Base-by-base conservation (phyloP, 2,797 vertebrate species). In the Columba guinea region DNA sequence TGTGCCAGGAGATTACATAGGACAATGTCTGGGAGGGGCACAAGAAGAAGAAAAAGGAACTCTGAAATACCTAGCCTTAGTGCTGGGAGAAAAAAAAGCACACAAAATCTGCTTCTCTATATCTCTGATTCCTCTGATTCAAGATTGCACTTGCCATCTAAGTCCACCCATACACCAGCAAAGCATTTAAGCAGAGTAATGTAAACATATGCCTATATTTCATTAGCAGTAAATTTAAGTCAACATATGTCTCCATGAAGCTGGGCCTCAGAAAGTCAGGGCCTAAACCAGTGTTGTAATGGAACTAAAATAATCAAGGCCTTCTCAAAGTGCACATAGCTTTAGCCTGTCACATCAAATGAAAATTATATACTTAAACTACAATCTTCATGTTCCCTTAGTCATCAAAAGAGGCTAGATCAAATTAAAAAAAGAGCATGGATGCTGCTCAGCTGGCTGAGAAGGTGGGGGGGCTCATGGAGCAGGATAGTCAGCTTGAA, bases 301-400 rank as follows among this genome's bases (percentile, higher is more conserved):
- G 60, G 68, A 91, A 92, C 95, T 91, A 87, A 93, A 96, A 94
- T 91, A 94, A 93, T 85, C 84, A 26, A 67, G 74, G 35, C 56
- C 79, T 89, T 69, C 79, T 92, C 71, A 41, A 91, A 93, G 93
- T 67, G 91, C 85, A 75, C 82, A 10, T 13, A 85, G 89, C 84
- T 91, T 94, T 94, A 87, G 87, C 87, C 93, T 95, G 95, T 96
- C 93, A 91, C 76, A 89, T 94, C 89, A 77, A 60, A 95, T 94
- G 49, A 96, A 91, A 94, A 94, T 94, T 85, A 94, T 68, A 6
- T 70, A 77, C 87, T 92, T 94, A 94, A 94, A 93, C 94, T 62
- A 41, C 87, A 89, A 94, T 94, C 94, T 96, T 96, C 60, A 76
- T 80, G 69, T 89, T 95, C 84, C 55, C 79, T 94, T 89, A 94